Evolutionary conservation across 1,140 invertebrate species (phyloP).

Genomic region (Caenorhabditis inopinata): DNA sequence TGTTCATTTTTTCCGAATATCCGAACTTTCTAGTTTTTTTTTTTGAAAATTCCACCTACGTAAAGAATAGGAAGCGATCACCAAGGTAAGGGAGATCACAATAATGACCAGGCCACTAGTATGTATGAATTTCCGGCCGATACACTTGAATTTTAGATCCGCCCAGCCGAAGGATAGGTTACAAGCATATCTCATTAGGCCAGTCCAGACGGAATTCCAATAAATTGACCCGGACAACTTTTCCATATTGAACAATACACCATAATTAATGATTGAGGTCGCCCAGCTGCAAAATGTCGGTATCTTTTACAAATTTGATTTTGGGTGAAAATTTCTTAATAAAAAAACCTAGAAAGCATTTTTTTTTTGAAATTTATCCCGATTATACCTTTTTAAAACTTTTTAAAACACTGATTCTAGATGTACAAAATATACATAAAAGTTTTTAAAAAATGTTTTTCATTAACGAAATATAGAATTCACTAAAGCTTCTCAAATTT

Average conservation of each 20-base stretch:
- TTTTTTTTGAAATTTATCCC: not conserved
- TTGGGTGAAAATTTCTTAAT: not conserved
- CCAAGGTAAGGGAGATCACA: slow-evolving; percentile 1
- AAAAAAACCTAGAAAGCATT: not conserved
- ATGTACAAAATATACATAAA: too few species aligned
- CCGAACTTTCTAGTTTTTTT: too few species aligned
- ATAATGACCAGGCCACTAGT: slow-evolving; percentile 30
- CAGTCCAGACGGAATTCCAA: slow-evolving; percentile 41
- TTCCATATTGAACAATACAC: slow-evolving; percentile 52
- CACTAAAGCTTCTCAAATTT: too few species aligned
- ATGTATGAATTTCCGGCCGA: slow-evolving; percentile 43
- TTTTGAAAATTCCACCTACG: slow-evolving; percentile 21
- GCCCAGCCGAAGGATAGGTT: slow-evolving; percentile 33
- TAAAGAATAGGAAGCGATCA: slow-evolving; percentile 14
- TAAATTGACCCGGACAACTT: slow-evolving; percentile 46
- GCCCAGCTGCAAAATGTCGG: slow-evolving; percentile 29
- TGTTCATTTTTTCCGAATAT: too few species aligned
- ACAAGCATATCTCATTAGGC: slow-evolving; percentile 40
- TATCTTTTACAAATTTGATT: too few species aligned
- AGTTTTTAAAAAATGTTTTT: too few species aligned
- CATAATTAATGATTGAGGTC: slow-evolving; percentile 50
- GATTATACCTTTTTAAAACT: too few species aligned
- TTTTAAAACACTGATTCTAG: too few species aligned
- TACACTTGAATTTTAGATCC: slow-evolving; percentile 34
- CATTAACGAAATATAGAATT: too few species aligned